Evolutionary conservation across 1,140 invertebrate genomes (phyloP).

Genomic region (Cyclina sinensis): DNA sequence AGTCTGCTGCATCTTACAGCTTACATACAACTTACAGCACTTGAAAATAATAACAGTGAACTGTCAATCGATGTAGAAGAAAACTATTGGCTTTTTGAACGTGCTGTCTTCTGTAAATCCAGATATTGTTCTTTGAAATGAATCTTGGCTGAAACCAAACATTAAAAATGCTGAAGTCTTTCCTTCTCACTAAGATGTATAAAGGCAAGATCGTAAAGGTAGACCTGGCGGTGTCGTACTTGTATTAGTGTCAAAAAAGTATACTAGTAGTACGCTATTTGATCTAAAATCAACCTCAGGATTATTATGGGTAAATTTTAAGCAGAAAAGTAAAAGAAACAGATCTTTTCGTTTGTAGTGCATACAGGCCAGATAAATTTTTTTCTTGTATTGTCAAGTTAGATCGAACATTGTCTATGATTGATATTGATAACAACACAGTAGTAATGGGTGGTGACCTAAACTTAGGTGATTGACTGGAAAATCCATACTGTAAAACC

Average conservation of each 20-base stretch:
- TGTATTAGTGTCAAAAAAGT: background rate
- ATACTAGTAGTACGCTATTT: no score
- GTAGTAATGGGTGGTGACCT: background rate
- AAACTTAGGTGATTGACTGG: slow-evolving; percentile 6
- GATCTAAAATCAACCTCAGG: background rate
- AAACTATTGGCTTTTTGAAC: background rate
- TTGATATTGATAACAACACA: background rate
- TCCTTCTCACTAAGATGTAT: background rate
- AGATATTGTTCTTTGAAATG: no score
- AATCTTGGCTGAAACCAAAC: slow-evolving; percentile 2
- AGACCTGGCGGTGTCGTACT: slow-evolving; percentile 10
- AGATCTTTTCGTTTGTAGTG: slow-evolving; percentile 7
- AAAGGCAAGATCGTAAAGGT: background rate
- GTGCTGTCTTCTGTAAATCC: background rate
- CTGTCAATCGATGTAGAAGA: background rate
- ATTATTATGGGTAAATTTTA: background rate
- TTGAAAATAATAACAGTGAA: background rate
- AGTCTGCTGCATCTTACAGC: background rate
- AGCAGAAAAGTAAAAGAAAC: background rate
- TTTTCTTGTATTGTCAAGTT: background rate
- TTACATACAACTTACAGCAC: no score
- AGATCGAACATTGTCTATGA: background rate
- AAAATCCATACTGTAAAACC: background rate
- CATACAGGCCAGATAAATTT: background rate
- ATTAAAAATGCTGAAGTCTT: slow-evolving; percentile 2